A percentile compares a stretch with the other conserved stretches of the same genome.
These are phyloP conservation scores for Osmerus mordax DNA, from an alignment of 2,113 vertebrate genomes.

Conservation along the genomic window DNA sequence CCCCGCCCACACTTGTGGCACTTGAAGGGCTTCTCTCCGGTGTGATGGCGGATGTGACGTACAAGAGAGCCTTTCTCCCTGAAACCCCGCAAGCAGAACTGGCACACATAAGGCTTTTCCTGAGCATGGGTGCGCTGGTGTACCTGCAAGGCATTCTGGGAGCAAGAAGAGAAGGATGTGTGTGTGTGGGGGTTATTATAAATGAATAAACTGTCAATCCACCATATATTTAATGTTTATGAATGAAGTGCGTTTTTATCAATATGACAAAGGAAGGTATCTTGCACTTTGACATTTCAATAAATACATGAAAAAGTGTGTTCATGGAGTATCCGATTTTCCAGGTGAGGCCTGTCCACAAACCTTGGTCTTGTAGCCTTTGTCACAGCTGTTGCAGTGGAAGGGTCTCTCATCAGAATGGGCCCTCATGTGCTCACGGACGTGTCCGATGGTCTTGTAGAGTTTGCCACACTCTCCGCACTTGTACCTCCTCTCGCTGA, in stretches of 20 bases:
- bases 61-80: constrained; percentile 95
- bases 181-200: too few species aligned
- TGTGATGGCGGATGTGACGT: constrained; percentile 94
- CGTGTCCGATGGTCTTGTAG: constrained; percentile 94
- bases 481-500: constrained; percentile 89
- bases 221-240: too few species aligned
- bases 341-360: too few species aligned
- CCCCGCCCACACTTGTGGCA: constrained; percentile 87
- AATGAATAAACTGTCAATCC: too few species aligned
- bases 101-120: constrained; percentile 88
- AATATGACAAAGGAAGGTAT: too few species aligned
- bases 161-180: not conserved
- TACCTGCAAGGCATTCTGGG: constrained; percentile 93
- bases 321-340: not conserved
- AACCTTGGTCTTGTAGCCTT: constrained; percentile 97
- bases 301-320: not conserved
- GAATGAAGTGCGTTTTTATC: too few species aligned
- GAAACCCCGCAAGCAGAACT: constrained; percentile 88
- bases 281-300: too few species aligned
- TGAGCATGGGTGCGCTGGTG: constrained; percentile 91
- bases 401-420: constrained; percentile 93
- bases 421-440: constrained; percentile 91
- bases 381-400: constrained; percentile 85
- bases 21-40: constrained; percentile 94
- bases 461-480: constrained; percentile 96